phyloP scores from a whole-genome alignment of 2,113 vertebrate species.

The Dasyprocta punctata region DNA sequence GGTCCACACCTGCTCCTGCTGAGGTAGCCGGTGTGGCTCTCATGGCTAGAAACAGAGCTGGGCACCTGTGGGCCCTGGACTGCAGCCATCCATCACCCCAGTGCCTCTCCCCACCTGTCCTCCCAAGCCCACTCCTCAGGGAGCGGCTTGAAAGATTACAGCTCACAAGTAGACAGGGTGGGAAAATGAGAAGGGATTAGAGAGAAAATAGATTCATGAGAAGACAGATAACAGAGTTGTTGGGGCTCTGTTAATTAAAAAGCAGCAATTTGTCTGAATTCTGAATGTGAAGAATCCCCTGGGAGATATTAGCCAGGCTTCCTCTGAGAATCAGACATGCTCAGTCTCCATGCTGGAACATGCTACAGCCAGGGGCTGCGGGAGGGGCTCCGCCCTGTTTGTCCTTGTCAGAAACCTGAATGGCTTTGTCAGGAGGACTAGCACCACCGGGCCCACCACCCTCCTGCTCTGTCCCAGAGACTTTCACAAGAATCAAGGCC shows the following conservation, averaged over 20 bases:
- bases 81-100: neutral
- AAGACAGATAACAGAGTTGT: constrained; percentile 79
- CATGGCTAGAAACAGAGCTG: rapidly evolving
- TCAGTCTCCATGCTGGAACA: neutral
- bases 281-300: constrained; percentile 70
- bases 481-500: neutral
- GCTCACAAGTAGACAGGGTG: constrained; percentile 62
- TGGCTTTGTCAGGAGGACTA: neutral
- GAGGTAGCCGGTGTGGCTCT: neutral
- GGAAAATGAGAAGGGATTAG: constrained; percentile 68
- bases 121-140: neutral
- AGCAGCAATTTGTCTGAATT: constrained; percentile 82
- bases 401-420: neutral
- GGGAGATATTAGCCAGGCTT: constrained; percentile 69
- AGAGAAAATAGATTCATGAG: constrained; percentile 76
- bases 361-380: neutral
- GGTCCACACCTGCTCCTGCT: rapidly evolving
- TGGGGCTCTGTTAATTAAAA: constrained; percentile 81
- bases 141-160: constrained; percentile 57
- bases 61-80: neutral
- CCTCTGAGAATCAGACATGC: constrained; percentile 27
- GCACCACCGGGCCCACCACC: rapidly evolving
- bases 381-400: too few relatives aligned
- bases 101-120: rapidly evolving
- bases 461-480: too few relatives aligned